Evolutionary conservation across 2,113 vertebrate species (phyloP).

Genomic region (Mesitornis unicolor): DNA sequence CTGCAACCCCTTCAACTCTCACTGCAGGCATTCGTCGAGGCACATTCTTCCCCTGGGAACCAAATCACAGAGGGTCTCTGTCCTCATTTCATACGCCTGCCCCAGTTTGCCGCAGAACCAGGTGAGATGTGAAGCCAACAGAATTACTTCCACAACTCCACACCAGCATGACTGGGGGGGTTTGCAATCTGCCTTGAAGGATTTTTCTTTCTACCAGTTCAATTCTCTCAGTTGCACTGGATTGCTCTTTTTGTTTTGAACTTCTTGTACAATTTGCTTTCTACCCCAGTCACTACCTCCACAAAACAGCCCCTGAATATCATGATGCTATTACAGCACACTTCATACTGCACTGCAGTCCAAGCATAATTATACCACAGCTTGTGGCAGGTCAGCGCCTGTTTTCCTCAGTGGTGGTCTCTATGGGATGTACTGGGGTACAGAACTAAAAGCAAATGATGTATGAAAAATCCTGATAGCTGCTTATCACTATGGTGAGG

Average conservation of each 20-base stretch:
- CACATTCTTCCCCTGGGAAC: neutral
- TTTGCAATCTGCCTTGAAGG: neutral
- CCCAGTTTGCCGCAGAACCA: conserved; percentile 2
- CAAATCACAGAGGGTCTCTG: neutral
- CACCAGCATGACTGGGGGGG: neutral
- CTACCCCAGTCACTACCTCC: neutral
- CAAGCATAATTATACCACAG: neutral
- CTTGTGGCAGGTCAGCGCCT: neutral
- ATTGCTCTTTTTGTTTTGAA: neutral
- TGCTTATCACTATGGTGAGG: neutral
- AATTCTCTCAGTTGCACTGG: neutral
- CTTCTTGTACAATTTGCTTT: neutral
- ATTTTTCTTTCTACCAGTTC: neutral
- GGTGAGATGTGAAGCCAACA: neutral
- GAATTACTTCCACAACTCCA: neutral
- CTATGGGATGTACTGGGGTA: neutral
- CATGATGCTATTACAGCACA: neutral
- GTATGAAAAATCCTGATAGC: neutral
- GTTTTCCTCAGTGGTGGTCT: neutral
- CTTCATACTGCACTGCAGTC: neutral
- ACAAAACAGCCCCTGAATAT: neutral
- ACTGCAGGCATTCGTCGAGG: neutral
- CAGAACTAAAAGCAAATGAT: neutral
- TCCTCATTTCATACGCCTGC: neutral
- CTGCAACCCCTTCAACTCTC: neutral